These are phyloP conservation scores for Nibea albiflora DNA, from an alignment of 2,113 vertebrate species.

Conservation along the genomic window DNA sequence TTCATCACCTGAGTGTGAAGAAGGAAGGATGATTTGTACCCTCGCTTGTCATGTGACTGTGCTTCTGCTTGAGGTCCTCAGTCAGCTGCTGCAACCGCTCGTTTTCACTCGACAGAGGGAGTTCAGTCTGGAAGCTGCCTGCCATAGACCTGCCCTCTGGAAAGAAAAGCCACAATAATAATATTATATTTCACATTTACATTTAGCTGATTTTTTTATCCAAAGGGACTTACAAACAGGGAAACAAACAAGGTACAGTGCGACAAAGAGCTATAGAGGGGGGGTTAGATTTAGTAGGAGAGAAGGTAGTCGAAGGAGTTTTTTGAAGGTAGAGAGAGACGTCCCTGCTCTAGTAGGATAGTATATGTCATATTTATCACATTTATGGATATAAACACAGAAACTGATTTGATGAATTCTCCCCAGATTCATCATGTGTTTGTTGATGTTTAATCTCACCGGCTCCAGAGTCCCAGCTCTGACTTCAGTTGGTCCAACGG, in stretches of 20 bases:
- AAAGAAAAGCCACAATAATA: background rate
- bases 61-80: constrained; percentile 92
- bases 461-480: constrained; percentile 71
- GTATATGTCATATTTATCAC: background rate
- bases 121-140: constrained; percentile 88
- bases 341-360: too few relatives aligned
- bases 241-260: too few relatives aligned
- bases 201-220: too few relatives aligned
- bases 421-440: background rate
- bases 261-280: too few relatives aligned
- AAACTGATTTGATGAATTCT: background rate
- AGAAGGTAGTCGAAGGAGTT: too few relatives aligned
- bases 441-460: constrained; percentile 64
- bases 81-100: constrained; percentile 90
- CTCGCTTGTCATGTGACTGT: constrained; percentile 94
- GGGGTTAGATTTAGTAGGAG: constrained; percentile 29
- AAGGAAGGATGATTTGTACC: constrained; percentile 62
- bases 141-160: constrained; percentile 88
- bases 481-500: constrained; percentile 80
- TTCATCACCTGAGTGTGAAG: background rate
- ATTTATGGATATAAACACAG: background rate
- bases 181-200: too few relatives aligned
- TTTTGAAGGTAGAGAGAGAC: too few relatives aligned
- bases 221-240: too few relatives aligned
- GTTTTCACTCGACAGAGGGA: constrained; percentile 89